These are phyloP conservation scores for Mesoclemmys tuberculata DNA, from an alignment of 2,113 vertebrate genomes.

Conservation along the genomic window DNA sequence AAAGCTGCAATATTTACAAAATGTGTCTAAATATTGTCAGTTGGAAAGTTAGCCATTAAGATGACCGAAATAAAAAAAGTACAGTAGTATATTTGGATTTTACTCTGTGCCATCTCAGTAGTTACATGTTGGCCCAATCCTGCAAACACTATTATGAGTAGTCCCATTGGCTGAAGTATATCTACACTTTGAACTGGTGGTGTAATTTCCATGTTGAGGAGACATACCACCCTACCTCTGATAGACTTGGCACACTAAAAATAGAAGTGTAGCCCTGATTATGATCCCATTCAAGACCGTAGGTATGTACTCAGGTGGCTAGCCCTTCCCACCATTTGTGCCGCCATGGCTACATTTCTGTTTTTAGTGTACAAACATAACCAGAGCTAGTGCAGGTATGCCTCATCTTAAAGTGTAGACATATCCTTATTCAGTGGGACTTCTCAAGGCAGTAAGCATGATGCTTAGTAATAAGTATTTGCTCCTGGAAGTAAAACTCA, in stretches of 20 bases:
- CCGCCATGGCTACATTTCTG: not conserved
- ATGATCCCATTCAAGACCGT: not conserved
- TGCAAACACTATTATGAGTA: not conserved
- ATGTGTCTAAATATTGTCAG: not conserved
- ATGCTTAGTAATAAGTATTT: not conserved
- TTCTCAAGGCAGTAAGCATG: not conserved
- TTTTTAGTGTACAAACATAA: not conserved
- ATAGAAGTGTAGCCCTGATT: not conserved
- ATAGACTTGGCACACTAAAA: not conserved
- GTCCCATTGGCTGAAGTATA: not conserved
- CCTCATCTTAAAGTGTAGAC: too few relatives aligned
- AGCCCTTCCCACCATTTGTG: not conserved
- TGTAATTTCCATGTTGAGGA: not conserved
- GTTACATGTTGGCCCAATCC: not conserved
- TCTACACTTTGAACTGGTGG: not conserved
- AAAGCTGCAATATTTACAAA: not conserved
- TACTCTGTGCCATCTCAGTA: not conserved
- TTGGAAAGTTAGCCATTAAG: not conserved
- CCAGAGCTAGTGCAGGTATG: not conserved
- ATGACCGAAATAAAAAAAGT: not conserved
- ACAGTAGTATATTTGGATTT: not conserved
- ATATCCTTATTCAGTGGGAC: not conserved
- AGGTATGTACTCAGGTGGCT: too few relatives aligned
- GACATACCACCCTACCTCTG: not conserved
- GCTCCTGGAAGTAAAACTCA: not conserved